Evolutionary conservation across 2,888 invertebrate genomes (phyloP).

Genomic region (Steinernema scapterisci): DNA sequence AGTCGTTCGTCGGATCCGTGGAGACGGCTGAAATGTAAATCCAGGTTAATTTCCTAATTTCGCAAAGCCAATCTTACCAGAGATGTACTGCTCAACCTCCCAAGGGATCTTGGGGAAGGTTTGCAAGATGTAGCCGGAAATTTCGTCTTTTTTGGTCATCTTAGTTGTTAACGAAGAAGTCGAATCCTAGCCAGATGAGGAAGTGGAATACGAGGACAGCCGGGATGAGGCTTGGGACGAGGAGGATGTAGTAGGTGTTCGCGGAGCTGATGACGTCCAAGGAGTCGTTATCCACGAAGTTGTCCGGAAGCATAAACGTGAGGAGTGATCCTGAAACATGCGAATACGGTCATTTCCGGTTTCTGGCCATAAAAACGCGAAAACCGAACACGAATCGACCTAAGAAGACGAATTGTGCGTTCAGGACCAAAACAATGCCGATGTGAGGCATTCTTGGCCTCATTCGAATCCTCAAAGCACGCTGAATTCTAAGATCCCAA

Average conservation of each 20-base stretch:
- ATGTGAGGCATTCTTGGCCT: too few relatives aligned
- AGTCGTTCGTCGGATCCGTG: conserved; percentile 11
- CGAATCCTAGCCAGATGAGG: conserved; percentile 40
- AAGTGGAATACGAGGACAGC: conserved; percentile 37
- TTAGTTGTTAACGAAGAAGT: conserved; percentile 44
- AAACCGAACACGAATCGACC: neutral
- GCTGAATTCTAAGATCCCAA: too few relatives aligned
- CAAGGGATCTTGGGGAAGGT: neutral
- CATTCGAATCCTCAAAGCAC: too few relatives aligned
- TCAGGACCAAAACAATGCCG: too few relatives aligned
- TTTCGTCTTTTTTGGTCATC: neutral
- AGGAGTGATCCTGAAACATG: neutral
- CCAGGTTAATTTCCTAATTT: neutral
- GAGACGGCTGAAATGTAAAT: conserved; percentile 1
- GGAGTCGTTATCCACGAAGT: conserved; percentile 40
- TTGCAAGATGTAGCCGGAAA: neutral
- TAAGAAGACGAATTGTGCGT: neutral
- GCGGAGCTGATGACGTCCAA: conserved; percentile 40
- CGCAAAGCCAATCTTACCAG: neutral
- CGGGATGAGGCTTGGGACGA: conserved; percentile 41
- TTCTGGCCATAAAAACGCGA: neutral
- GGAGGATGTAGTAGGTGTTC: conserved; percentile 39
- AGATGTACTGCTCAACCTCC: neutral
- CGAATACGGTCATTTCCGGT: neutral
- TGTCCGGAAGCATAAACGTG: conserved; percentile 38